Evolutionary conservation across 2,888 invertebrate genomes (phyloP), one percentile per base, ranked within the genome.

Genomic region (Melanotus villosus): DNA sequence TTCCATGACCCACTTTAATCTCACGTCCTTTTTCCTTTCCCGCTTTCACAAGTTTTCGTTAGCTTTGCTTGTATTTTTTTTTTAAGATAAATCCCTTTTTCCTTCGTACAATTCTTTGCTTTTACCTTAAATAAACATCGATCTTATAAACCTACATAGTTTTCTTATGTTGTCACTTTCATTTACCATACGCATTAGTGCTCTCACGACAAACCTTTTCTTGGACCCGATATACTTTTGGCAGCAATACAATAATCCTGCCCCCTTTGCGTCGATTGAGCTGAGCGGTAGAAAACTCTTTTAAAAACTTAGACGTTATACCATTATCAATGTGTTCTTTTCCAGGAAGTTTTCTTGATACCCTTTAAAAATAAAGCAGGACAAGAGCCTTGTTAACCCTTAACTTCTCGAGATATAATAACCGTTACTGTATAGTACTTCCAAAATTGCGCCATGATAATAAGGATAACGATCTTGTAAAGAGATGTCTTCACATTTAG

Each of bases 301-400:
- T 30, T 14, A 30, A 32, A 12, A 30, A 30, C 52, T 30, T 16
- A 30, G 26, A 18, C 12, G 52, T 32, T 32, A 32, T 52, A 32
- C 9, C 52, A 32, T 32, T 30, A 19, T 32, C 52, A 52, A 26
- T 52, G 52, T 52, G 30, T 52, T 23, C 52, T 52, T 52, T 52
- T 30, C 30, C 18, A 52, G 18, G 7, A 10, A 7, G 14, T 26
- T n/a, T 7, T 12, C 14, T 50, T 14, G 16, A 7, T 30, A 21
- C 12, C 23, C 26, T 26, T 47, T 47, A 41, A 16, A 41, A 18
- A 6, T 14, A 14, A n/a, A 6, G 32, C 5, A 14, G 32, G 32
- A 30, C 32, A 52, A 14, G n/a, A 21, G 12, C 30, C n/a, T 50
- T 30, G 19, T 50, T 50, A 50, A 52, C 52, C 6, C 19, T 32